Base-by-base conservation (phyloP, 2,113 vertebrate species). In the Dromas ardeola region DNA sequence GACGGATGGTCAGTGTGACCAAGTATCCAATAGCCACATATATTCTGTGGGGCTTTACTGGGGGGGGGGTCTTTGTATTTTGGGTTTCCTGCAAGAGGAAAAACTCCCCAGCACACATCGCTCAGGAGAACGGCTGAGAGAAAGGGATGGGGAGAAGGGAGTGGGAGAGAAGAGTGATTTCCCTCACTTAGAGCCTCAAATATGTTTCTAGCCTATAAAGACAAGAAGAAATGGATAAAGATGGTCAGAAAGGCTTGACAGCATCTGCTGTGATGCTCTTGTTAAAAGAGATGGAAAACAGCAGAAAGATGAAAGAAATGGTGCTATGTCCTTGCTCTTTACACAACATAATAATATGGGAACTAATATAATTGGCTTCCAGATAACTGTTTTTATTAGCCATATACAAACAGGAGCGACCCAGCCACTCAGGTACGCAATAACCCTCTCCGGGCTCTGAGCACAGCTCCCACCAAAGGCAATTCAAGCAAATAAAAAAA, bases 261-360 rank as follows among this genome's bases (percentile, higher is more conserved):
- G 84, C 77, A 16, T 65, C 88, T 74, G 73, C 88, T 86, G 58
- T 36, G 87, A 87, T 53, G 76, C 82, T 93, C 88, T 88, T 94
- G 86, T 95, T 95, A 88, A 69, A 86, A 70, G 86, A 96, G 58
- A 93, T 65, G 71, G 77, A 83, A 96, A 96, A 79, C 70, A 91
- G 56, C 42, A 87, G 65, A 84, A 90, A 70, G 77, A 93, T 49
- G 85, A 90, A 76, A 62, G 88, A 61, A 86, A 90, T 21, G 3
- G 8, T 90, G 76, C 81, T 81, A 36, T 61, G 45, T 70, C 84
- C 77, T 81, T 84, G 88, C 88, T 90, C 77, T 74, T 80, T 58
- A 42, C 69, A 78, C 76, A 52, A 49, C 21, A 50, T 6, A 74
- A 66, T 72, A 36, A 81, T 32, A 40, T 4, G 26, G 62, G 13